Base-by-base conservation (phyloP, 1,140 invertebrate species). In the Cepaea nemoralis region DNA sequence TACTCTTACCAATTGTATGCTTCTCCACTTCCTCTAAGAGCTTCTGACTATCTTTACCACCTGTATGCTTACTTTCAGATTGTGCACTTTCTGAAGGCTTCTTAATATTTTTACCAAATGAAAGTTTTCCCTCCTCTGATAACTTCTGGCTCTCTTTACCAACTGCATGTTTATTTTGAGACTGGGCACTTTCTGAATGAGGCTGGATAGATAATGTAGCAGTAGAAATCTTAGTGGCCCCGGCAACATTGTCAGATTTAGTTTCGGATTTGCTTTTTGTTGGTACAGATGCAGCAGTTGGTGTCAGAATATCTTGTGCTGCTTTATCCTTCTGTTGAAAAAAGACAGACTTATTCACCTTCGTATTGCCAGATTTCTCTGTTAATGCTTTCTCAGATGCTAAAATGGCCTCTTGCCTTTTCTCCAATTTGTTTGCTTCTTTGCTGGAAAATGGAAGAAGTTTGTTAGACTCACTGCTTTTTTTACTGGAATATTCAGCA, bases 261-360 rank as follows among this genome's bases (percentile, higher is more conserved):
- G 31, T 3, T 55, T 45, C 33, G 12, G 24, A 50, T 35, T 16
- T 27, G 42, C 22, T 33, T 12, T 19, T 35, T 50, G 42, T 24
- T 24, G 35, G 24, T n/a, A n/a, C n/a, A n/a, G n/a, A n/a, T n/a
- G n/a, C n/a, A n/a, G n/a, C n/a, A n/a, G n/a, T n/a, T n/a, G n/a
- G n/a, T n/a, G n/a, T n/a, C n/a, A n/a, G n/a, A n/a, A n/a, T n/a
- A n/a, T n/a, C n/a, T n/a, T n/a, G n/a, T n/a, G n/a, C n/a, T n/a
- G n/a, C n/a, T n/a, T n/a, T n/a, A n/a, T 69, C 24, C 12, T 79
- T 74, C 0, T 45, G 19, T 45, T 80, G 82, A 63, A 83, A 75
- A 27, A 81, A 50, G 24, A 77, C 73, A 42, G 83, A 75, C 14
- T 55, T 42, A 35, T 63, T 66, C 31, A 39, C 33, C 27, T 67